Evolutionary conservation across 2,888 invertebrate genomes (phyloP).

Genomic region (Ophonus ardosiacus): DNA sequence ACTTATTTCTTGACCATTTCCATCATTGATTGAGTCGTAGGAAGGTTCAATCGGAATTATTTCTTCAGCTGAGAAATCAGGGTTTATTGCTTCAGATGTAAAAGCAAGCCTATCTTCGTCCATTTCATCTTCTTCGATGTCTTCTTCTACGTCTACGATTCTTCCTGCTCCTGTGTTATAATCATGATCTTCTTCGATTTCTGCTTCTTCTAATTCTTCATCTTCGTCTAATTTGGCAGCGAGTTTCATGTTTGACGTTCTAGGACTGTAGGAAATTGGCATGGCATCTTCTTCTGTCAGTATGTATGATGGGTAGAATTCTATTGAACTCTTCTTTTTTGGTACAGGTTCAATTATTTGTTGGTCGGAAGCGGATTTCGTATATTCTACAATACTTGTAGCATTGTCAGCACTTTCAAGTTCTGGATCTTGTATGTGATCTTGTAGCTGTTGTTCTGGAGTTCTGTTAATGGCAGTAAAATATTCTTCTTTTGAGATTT

Average conservation of each 20-base stretch:
- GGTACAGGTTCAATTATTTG: background rate
- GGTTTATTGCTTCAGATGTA: too few relatives aligned
- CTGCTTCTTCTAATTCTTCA: background rate
- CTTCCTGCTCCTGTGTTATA: background rate
- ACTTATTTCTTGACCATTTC: too few relatives aligned
- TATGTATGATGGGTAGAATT: background rate
- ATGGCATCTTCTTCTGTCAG: background rate
- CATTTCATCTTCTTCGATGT: background rate
- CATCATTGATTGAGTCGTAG: too few relatives aligned
- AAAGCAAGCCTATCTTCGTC: background rate
- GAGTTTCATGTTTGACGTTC: background rate
- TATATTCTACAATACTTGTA: background rate
- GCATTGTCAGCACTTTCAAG: background rate
- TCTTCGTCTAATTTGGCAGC: background rate
- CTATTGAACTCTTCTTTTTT: background rate
- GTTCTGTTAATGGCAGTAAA: background rate
- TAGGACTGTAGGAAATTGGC: background rate
- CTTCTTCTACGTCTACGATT: background rate
- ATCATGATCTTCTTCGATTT: background rate
- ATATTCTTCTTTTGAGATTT: slow-evolving; percentile 21
- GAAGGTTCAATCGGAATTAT: too few relatives aligned
- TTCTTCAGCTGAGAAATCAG: too few relatives aligned
- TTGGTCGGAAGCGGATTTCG: background rate
- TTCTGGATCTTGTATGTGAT: background rate
- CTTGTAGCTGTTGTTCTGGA: background rate